A percentile compares a stretch with the other conserved stretches of the same genome.
Conservation (phyloP, 2,888 invertebrate species). For the Euspilapteryx auroguttella region DNA sequence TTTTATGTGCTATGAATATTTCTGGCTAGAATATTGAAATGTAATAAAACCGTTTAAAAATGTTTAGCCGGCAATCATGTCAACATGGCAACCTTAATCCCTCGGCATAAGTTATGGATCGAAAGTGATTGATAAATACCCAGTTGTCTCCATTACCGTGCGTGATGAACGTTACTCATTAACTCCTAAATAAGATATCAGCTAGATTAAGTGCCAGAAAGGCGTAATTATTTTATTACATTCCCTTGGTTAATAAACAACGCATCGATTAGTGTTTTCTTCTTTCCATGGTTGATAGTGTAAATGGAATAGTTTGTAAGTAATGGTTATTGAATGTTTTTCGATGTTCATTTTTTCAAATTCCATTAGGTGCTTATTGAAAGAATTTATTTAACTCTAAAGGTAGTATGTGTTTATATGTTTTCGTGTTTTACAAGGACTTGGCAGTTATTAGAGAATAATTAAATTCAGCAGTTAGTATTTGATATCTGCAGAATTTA, state of each 20-base stretch:
- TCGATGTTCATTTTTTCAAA: no score
- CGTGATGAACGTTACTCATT: constrained; percentile 55
- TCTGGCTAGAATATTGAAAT: constrained; percentile 13
- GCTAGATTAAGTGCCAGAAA: constrained; percentile 38
- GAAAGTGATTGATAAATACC: constrained; percentile 54
- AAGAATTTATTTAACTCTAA: no score
- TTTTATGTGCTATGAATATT: no score
- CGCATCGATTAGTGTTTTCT: constrained; percentile 27
- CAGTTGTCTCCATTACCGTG: constrained; percentile 46
- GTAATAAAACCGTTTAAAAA: constrained; percentile 34
- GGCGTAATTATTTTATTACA: constrained; percentile 50
- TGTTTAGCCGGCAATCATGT: constrained; percentile 45
- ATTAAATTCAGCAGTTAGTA: no score
- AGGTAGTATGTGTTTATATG: no score
- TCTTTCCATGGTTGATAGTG: constrained; percentile 15
- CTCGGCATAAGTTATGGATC: constrained; percentile 42
- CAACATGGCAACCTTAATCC: constrained; percentile 50
- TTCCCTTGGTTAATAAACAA: constrained; percentile 39
- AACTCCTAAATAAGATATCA: constrained; percentile 54
- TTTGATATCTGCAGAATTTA: no score
- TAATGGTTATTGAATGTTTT: no score
- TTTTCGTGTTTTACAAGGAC: background rate
- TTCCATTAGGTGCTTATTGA: no score
- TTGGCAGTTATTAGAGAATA: no score
- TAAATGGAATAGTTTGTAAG: no score